A percentile compares a stretch with the other conserved stretches of the same genome.
Conservation (phyloP, 92 coral and sea anemone species). For the Umimayanthus kanabou region DNA sequence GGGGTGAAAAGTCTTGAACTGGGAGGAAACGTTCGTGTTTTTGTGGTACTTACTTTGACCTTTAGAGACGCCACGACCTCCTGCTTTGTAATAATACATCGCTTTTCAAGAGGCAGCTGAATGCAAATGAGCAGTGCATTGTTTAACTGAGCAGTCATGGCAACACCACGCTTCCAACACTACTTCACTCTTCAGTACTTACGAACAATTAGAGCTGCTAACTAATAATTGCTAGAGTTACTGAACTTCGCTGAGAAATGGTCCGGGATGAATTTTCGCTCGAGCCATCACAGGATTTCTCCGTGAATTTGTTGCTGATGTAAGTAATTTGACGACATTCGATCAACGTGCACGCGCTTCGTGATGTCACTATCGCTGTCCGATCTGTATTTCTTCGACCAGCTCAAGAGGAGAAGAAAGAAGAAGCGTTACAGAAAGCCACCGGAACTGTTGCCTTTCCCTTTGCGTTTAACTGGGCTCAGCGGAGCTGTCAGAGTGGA, state of each 20-base stretch:
- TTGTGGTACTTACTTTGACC: too few species aligned
- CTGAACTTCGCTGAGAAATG: not conserved
- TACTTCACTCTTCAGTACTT: slow-evolving; percentile 4
- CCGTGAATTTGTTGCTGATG: not conserved
- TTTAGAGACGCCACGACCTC: too few species aligned
- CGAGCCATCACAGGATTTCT: not conserved
- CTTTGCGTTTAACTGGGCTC: slow-evolving; percentile 91
- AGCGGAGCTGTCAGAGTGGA: slow-evolving; percentile 98
- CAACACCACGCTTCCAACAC: slow-evolving; percentile 1
- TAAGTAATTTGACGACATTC: not conserved
- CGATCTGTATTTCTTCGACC: slow-evolving; percentile 84
- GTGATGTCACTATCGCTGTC: slow-evolving; percentile 64
- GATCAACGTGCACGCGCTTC: slow-evolving; percentile 48
- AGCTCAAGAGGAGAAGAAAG: slow-evolving; percentile 51
- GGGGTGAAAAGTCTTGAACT: too few species aligned
- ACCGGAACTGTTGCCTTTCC: slow-evolving; percentile 89
- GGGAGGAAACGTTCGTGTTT: too few species aligned
- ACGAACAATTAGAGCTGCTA: slow-evolving; percentile 41
- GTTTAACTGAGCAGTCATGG: slow-evolving; percentile 34
- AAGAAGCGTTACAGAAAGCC: slow-evolving; percentile 90
- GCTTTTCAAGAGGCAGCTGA: not conserved
- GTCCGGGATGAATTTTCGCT: not conserved
- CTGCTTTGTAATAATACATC: too few species aligned
- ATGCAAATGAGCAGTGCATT: slow-evolving; percentile 33
- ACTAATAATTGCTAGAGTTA: slow-evolving; percentile 15